Conservation (phyloP, 2,797 vertebrate species). For the Antrozous pallidus region DNA sequence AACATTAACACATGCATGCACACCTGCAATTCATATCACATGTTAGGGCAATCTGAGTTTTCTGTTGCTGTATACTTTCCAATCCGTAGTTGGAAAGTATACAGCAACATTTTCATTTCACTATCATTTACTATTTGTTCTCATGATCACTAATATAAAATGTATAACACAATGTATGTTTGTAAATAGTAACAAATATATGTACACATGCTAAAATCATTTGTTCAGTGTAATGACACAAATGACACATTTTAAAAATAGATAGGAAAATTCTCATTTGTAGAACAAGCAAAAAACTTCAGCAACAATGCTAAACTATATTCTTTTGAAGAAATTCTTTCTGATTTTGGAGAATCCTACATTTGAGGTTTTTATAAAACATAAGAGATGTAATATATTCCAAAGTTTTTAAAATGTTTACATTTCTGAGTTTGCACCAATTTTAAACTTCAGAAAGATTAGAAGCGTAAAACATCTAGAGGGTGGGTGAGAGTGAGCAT, state of each 20-base stretch:
- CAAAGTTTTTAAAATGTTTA: not conserved
- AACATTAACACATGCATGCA: not conserved
- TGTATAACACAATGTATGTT: not conserved
- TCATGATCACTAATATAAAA: not conserved
- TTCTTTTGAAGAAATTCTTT: not conserved
- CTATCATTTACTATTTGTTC: not conserved
- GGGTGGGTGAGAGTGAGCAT: rapidly evolving
- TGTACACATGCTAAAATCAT: not conserved
- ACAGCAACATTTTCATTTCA: not conserved
- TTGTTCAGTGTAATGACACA: not conserved
- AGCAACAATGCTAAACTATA: not conserved
- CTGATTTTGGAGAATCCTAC: not conserved
- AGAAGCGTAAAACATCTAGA: not conserved
- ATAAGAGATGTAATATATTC: not conserved
- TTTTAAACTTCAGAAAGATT: not conserved
- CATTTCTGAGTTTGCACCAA: not conserved
- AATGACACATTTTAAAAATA: not conserved
- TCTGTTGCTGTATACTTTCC: not conserved
- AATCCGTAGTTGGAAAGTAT: not conserved
- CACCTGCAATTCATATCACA: not conserved
- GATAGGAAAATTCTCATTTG: not conserved
- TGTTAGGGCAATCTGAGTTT: not conserved
- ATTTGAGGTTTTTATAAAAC: not conserved
- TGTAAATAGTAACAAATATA: not conserved
- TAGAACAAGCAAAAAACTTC: not conserved